phyloP scores from a whole-genome alignment of 2,797 vertebrate genomes.

The Macroramphosus scolopax region DNA sequence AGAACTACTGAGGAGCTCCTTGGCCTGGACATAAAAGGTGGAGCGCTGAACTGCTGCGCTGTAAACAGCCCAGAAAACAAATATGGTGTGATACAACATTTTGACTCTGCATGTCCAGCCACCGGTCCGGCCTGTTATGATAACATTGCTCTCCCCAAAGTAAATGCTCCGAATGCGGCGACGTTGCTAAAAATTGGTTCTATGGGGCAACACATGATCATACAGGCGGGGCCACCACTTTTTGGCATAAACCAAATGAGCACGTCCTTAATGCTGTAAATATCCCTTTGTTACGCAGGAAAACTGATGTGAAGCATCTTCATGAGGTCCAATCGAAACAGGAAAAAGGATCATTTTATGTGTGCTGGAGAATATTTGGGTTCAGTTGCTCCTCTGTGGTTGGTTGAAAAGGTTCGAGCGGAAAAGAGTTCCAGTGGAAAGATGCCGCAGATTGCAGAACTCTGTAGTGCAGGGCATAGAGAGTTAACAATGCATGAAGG shows the following conservation, averaged over 20 bases:
- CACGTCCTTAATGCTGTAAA: neutral
- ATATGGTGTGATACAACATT: neutral
- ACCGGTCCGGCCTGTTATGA: neutral
- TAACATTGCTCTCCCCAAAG: neutral
- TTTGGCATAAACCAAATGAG: constrained; percentile 1
- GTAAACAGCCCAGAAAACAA: neutral
- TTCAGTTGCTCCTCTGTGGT: constrained; percentile 5
- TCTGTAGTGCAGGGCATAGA: constrained; percentile 40
- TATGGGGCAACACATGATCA: constrained; percentile 4
- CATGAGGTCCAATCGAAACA: neutral
- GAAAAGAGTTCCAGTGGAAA: too few relatives aligned
- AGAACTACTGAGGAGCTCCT: too few relatives aligned
- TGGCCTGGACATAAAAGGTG: neutral
- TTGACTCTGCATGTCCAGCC: neutral
- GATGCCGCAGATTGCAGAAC: too few relatives aligned
- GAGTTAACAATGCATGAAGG: constrained; percentile 51
- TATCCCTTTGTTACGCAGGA: neutral
- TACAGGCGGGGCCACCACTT: neutral
- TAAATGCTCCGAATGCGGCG: neutral
- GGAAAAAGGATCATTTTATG: too few relatives aligned
- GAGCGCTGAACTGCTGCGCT: too few relatives aligned
- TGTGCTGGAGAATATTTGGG: too few relatives aligned
- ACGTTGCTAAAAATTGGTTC: neutral
- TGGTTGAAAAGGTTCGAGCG: constrained; percentile 17
- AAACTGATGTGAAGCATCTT: neutral